phyloP scores from a whole-genome alignment of 1,140 invertebrate genomes.

The Portunus trituberculatus region DNA sequence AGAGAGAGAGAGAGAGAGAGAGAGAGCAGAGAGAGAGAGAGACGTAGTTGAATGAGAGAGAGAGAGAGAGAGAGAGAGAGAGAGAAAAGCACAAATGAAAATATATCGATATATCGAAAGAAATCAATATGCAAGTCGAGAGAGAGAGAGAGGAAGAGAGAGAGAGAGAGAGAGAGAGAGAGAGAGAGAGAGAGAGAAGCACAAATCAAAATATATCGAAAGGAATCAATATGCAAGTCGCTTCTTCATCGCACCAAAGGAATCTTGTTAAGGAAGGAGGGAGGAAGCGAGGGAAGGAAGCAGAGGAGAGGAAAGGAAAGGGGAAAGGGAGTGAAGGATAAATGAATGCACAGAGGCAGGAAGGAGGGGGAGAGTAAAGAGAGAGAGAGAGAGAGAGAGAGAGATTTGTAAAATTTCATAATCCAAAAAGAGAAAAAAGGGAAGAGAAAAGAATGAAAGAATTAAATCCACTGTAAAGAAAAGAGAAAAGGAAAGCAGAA shows the following conservation, averaged over 20 bases:
- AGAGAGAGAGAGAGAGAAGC: not conserved
- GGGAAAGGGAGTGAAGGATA: not conserved
- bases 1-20: no score
- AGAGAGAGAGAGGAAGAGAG: constrained; percentile 8
- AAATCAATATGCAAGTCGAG: constrained; percentile 23
- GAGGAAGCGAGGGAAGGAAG: not conserved
- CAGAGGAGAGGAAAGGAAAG: not conserved
- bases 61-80: not conserved
- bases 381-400: no score
- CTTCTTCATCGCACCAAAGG: not conserved
- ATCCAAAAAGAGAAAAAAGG: no score
- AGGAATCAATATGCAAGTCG: not conserved
- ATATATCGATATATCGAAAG: not conserved
- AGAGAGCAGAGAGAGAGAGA: no score
- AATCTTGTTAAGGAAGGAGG: not conserved
- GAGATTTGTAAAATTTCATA: no score
- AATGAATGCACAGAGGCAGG: not conserved
- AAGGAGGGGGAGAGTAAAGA: not conserved
- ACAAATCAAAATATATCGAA: not conserved
- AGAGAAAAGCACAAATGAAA: no score
- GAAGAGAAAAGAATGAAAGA: not conserved
- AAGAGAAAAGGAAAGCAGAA: not conserved
- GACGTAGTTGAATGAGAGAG: no score
- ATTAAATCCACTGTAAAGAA: not conserved
- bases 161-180: not conserved